These are phyloP conservation scores for Cladopsammia gracilis DNA, from an alignment of 64 coral and sea anemone genomes.

Conservation along the genomic window DNA sequence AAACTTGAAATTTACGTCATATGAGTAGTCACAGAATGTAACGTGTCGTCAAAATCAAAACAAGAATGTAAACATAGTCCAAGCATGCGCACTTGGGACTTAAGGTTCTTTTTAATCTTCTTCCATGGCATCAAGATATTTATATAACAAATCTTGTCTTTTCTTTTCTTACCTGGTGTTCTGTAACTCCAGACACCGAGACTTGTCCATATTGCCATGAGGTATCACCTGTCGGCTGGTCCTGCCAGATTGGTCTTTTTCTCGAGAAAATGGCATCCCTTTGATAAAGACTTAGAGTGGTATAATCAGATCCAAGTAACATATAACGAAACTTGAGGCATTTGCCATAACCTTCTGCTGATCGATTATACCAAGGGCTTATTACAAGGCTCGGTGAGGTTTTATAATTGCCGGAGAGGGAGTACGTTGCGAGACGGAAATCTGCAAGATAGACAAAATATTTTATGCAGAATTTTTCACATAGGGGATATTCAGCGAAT, in stretches of 20 bases:
- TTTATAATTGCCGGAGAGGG: not conserved
- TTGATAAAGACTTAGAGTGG: not conserved
- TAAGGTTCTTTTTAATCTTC: too few species aligned
- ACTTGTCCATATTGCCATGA: slow-evolving; percentile 20
- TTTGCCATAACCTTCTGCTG: slow-evolving; percentile 41
- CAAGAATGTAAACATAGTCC: too few species aligned
- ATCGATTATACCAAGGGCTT: slow-evolving; percentile 70
- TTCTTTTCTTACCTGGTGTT: not conserved
- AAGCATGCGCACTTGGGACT: too few species aligned
- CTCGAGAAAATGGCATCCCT: not conserved
- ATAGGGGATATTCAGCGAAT: too few species aligned
- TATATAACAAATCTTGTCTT: too few species aligned
- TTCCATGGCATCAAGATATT: too few species aligned
- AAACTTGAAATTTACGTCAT: too few species aligned
- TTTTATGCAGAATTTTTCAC: too few species aligned
- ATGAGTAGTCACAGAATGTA: too few species aligned
- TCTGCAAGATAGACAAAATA: not conserved
- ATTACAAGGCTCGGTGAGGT: not conserved
- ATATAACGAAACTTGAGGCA: slow-evolving; percentile 72
- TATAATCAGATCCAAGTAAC: slow-evolving; percentile 21
- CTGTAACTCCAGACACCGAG: not conserved
- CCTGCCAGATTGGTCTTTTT: slow-evolving; percentile 7
- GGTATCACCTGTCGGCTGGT: not conserved
- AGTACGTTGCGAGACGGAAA: slow-evolving; percentile 26
- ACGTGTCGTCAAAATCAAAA: too few species aligned